Base-by-base conservation (phyloP, 2,113 vertebrate genomes). In the Eretmochelys imbricata region DNA sequence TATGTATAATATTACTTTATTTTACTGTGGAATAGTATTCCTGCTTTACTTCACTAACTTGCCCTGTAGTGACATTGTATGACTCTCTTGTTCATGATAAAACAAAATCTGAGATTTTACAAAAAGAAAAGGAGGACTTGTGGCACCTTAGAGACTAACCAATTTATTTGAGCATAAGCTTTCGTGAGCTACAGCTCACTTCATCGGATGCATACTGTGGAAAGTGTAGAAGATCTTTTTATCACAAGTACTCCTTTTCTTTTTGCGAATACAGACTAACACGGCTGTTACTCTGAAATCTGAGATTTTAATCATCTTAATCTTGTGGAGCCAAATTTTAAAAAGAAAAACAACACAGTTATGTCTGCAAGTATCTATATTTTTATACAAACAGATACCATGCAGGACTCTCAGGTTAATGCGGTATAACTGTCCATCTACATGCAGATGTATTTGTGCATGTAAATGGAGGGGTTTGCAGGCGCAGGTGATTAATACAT, bases 1-100 rank as follows among this genome's bases (percentile, higher is more conserved):
- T 3, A 2, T 5, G 10, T 53, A 19, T 53, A 53, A 54, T 54
- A 54, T 48, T 29, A 2, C 19, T 88, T 69, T 55, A 35, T 22
- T 38, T 54, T 72, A 51, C 78, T 14, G 88, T 90, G 22, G 46
- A 76, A 22, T 25, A 50, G 0, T 57, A 65, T 59, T 90, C 42
- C 78, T 16, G 5, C 86, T 97, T 86, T 1, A 89, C 5, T 82
- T 65, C n/a, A 1, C 0, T 91, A 24, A n/a, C 50, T 42, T 90
- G 29, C 27, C 29, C 59, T 62, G 5, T 13, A 29, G 59, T 62
- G 59, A 31, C 59, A 62, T 16, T 62, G 29, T 31, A 14, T 35
- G 31, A 62, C 27, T 35, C 31, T 16, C 31, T 35, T 31, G 31
- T 62, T 16, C 2, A 1, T 1, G 1, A 1, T 54, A 20, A 53